These are phyloP conservation scores for Chionodraco myersi DNA, from an alignment of 2,113 vertebrate genomes.

Conservation along the genomic window DNA sequence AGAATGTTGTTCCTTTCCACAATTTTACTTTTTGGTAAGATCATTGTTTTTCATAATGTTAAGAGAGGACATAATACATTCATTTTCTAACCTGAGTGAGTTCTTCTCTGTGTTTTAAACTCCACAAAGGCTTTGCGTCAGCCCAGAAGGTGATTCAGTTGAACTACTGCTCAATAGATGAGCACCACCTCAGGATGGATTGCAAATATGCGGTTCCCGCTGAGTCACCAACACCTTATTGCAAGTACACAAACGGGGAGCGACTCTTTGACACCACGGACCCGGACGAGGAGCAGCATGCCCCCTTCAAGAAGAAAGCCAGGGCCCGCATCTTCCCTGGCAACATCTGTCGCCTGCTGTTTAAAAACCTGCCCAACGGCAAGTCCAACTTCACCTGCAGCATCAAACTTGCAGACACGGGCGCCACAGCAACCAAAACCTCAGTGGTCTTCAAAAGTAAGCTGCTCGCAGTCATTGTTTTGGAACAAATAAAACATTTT, in stretches of 20 bases:
- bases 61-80: background rate
- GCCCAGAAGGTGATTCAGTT: constrained; percentile 74
- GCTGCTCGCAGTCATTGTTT: constrained; percentile 10
- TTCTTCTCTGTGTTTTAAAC: constrained; percentile 12
- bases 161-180: constrained; percentile 72
- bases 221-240: constrained; percentile 57
- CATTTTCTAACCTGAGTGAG: background rate
- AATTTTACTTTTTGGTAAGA: constrained; percentile 78
- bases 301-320: constrained; percentile 71
- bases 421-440: constrained; percentile 24
- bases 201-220: constrained; percentile 69
- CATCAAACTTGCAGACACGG: constrained; percentile 54
- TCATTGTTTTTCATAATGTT: background rate
- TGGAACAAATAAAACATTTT: background rate
- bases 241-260: constrained; percentile 72
- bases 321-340: constrained; percentile 51
- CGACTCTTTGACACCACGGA: constrained; percentile 75
- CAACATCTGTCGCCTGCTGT: constrained; percentile 72
- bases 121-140: constrained; percentile 68
- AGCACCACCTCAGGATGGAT: constrained; percentile 75
- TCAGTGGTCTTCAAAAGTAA: constrained; percentile 79
- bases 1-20: constrained; percentile 73
- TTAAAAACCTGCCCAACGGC: constrained; percentile 65
- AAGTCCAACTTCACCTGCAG: constrained; percentile 78
- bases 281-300: constrained; percentile 48